Evolutionary conservation across 2,797 vertebrate species (phyloP), one percentile per base, ranked within the genome.

Genomic region (Thripadectes ignobilis): DNA sequence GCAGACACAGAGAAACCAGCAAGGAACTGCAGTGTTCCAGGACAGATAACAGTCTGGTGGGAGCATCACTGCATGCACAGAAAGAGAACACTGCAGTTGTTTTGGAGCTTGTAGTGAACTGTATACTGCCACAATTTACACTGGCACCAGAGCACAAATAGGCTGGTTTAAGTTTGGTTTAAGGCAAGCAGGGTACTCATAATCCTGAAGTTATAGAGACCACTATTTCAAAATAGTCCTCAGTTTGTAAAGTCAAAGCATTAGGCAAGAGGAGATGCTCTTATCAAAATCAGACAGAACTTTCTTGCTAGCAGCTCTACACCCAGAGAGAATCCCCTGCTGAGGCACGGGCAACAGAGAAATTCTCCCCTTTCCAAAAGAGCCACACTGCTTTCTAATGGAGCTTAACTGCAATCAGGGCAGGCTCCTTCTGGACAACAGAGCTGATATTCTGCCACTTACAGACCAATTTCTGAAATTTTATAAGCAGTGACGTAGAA

Each of bases 341-440:
- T 74, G 36, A 57, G n/a, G 19, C 4, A 1, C 14, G 34, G 67
- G 48, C 32, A 67, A 43, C 4, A 7, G 24, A 78, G 57, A 52
- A 75, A 48, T 5, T 41, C 43, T 46, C 4, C 10, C 10, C 19
- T 74, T 78, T 54, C 62, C 59, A 69, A 43, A 8, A 29, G 30
- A 21, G 43, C 14, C n/a, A 46, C 0, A 0, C 7, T 69, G 14
- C 21, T 62, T 79, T 71, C 58, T 48, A 11, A 20, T 7, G 6
- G 9, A 36, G 17, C 32, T 48, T 24, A 14, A 10, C 48, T 55
- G 23, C 9, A 17, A 26, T 39, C 1, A 4, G 24, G 22, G 15
- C 39, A 72, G 29, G 13, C 11, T 52, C 14, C 3, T 66, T 22
- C 14, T 4, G 4, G 59, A 58, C 8, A 51, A 17, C 22, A 55